phyloP scores from a whole-genome alignment of 2,113 vertebrate genomes.

The Hyaena hyaena region DNA sequence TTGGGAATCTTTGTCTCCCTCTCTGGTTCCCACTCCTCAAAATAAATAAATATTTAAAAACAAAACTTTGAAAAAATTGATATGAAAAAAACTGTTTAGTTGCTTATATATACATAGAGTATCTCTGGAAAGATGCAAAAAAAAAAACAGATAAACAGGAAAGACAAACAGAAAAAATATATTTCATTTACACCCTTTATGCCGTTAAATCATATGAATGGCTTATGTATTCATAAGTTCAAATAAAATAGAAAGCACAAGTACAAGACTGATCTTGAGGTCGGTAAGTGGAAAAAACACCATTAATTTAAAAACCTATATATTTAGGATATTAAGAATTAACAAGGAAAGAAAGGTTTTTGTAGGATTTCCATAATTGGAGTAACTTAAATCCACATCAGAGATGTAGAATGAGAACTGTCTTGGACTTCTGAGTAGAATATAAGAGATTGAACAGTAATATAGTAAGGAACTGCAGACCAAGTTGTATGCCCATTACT shows the following conservation, averaged over 20 bases:
- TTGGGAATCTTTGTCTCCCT: too few relatives aligned
- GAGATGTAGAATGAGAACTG: background rate
- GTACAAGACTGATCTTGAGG: background rate
- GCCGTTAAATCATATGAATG: background rate
- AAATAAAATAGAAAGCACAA: background rate
- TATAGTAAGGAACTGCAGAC: background rate
- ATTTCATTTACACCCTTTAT: background rate
- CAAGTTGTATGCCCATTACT: background rate
- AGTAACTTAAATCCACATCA: background rate
- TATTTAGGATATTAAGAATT: background rate
- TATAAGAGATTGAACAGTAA: background rate
- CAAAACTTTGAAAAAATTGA: background rate
- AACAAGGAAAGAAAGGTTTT: background rate
- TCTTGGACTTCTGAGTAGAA: background rate
- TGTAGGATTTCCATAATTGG: background rate
- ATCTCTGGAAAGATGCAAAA: background rate
- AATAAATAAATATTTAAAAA: too few relatives aligned
- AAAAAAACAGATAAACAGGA: background rate
- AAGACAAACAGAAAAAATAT: background rate
- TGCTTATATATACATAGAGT: background rate
- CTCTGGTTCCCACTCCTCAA: too few relatives aligned
- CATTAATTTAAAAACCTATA: background rate
- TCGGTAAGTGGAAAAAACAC: background rate
- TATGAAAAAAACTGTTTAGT: background rate
- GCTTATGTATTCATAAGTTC: background rate